phyloP scores from a whole-genome alignment of 2,113 vertebrate genomes.

The Turdus rufiventris region DNA sequence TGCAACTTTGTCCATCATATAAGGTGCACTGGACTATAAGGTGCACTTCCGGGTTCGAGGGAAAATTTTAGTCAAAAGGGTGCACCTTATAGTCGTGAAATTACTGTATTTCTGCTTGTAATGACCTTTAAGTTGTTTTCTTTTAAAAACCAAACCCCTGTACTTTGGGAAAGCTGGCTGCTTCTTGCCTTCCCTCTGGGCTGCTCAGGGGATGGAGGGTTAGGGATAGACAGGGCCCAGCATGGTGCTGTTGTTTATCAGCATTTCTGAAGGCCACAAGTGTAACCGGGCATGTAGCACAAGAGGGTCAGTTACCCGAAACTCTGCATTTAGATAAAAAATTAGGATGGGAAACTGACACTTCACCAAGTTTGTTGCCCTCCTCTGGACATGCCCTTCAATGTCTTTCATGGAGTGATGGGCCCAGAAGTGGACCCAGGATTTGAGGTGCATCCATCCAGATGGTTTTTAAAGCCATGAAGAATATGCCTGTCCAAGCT shows the following conservation, averaged over 20 bases:
- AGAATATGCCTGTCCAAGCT: not conserved
- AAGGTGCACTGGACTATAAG: too few relatives aligned
- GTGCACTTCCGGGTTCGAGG: too few relatives aligned
- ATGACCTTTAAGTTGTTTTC: not conserved
- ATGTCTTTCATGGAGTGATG: not conserved
- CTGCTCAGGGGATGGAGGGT: not conserved
- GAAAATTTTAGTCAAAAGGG: too few relatives aligned
- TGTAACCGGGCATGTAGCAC: not conserved
- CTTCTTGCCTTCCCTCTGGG: not conserved
- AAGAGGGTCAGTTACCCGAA: too few relatives aligned
- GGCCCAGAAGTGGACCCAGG: not conserved
- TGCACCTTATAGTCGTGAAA: too few relatives aligned
- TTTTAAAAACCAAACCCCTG: not conserved
- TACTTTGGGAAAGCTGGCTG: not conserved
- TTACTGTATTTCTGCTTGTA: not conserved
- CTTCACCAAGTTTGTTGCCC: not conserved
- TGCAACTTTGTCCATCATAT: too few relatives aligned
- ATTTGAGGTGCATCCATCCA: not conserved
- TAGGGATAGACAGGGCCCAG: not conserved
- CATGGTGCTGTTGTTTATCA: not conserved
- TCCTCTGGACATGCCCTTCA: not conserved
- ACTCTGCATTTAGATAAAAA: not conserved
- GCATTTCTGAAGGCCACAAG: not conserved
- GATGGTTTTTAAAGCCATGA: not conserved
- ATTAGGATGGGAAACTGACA: not conserved